Conservation (phyloP, 2,113 vertebrate species). For the rat (Rattus norvegicus) region GRCr8 NC_086031.1:67855001-67855500, state of each 20-base stretch:
- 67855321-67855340: not conserved
- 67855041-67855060: slow-evolving; percentile 88
- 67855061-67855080: slow-evolving; percentile 91
- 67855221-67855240: not conserved
- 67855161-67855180: not conserved
- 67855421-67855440: not conserved
- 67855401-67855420: not conserved
- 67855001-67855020: slow-evolving; percentile 92
- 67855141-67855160: slow-evolving; percentile 89
- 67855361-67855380: not conserved
- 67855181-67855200: fast-evolving
- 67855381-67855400: not conserved
- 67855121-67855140: slow-evolving; percentile 91
- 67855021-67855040: slow-evolving; percentile 93
- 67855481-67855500: not conserved
- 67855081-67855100: slow-evolving; percentile 76
- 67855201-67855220: not conserved
- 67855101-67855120: slow-evolving; percentile 90
- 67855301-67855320: not conserved
- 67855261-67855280: not conserved
- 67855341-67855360: not conserved
- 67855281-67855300: not conserved
- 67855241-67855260: not conserved
- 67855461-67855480: not conserved
- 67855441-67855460: not conserved